These are phyloP conservation scores for Cheilosia vulpina DNA, from an alignment of 2,888 invertebrate species.

Conservation along the genomic window DNA sequence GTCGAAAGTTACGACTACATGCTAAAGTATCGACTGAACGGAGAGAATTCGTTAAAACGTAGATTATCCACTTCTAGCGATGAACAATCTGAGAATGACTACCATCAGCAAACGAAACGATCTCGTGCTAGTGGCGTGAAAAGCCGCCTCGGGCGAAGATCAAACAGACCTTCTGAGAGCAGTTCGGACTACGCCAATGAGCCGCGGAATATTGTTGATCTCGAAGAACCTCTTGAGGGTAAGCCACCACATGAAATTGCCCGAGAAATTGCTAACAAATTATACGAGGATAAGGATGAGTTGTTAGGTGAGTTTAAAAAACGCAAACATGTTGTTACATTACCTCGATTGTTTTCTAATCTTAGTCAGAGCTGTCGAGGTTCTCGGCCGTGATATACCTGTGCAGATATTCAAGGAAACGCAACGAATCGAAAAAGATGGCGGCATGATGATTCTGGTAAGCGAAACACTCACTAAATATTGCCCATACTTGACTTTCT, in stretches of 20 bases:
- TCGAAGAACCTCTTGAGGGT: conserved; percentile 84
- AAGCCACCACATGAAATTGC: conserved; percentile 84
- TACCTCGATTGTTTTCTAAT: neutral
- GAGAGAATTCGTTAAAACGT: conserved; percentile 82
- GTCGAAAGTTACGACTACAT: conserved; percentile 92
- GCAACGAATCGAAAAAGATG: conserved; percentile 91
- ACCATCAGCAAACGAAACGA: conserved; percentile 79
- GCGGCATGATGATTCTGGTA: conserved; percentile 94
- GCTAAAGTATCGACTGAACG: conserved; percentile 86
- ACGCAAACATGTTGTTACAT: neutral
- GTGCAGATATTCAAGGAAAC: conserved; percentile 91
- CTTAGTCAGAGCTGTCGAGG: conserved; percentile 88
- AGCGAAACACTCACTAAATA: conserved; percentile 76
- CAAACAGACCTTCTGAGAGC: conserved; percentile 79
- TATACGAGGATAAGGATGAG: conserved; percentile 89
- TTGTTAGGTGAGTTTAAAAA: conserved; percentile 86
- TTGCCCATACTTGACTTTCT: neutral
- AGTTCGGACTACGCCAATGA: conserved; percentile 84
- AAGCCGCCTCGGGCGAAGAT: conserved; percentile 78
- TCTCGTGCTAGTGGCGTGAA: conserved; percentile 78
- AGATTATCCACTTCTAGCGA: conserved; percentile 80
- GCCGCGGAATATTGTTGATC: conserved; percentile 85
- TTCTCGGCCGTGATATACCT: conserved; percentile 89
- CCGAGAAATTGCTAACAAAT: conserved; percentile 89
- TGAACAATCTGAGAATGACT: conserved; percentile 79